phyloP scores from a whole-genome alignment of 30 jellyfish, hydroid and myxozoan genomes.

The Cassiopea andromeda region DNA sequence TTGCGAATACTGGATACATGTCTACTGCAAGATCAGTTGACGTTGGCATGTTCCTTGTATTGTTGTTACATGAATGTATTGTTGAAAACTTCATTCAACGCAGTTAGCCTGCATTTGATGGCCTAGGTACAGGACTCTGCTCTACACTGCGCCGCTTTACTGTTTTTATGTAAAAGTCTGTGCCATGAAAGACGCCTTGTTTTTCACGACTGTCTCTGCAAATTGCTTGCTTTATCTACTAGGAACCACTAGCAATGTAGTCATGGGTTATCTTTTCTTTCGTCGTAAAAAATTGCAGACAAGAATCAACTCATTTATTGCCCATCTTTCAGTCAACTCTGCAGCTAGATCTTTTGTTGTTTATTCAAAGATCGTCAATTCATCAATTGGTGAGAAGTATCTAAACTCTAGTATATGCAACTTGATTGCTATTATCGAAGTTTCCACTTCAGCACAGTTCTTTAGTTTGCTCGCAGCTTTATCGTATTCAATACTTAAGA shows the following conservation, averaged over 20 bases:
- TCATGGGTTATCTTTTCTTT: background rate
- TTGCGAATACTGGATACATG: too few species aligned
- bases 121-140: too few species aligned
- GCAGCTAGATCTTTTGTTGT: conserved; percentile 39
- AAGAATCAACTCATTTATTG: conserved; percentile 1
- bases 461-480: background rate
- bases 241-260: conserved; percentile 30
- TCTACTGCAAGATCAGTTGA: too few species aligned
- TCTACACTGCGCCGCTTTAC: too few species aligned
- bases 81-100: too few species aligned
- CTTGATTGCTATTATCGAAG: conserved; percentile 34
- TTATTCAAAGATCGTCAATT: conserved; percentile 58
- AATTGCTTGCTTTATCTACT: conserved; percentile 4
- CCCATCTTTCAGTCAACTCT: conserved; percentile 24
- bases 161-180: too few species aligned
- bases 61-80: too few species aligned
- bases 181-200: background rate
- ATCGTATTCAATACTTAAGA: conserved; percentile 1
- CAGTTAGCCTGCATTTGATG: too few species aligned
- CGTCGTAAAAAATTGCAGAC: conserved; percentile 2
- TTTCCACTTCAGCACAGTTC: conserved; percentile 7
- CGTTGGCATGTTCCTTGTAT: too few species aligned
- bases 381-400: conserved; percentile 15
- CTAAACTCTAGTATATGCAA: conserved; percentile 44
- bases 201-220: background rate